Conservation (phyloP, 2,888 invertebrate genomes). For the Mesorhabditis sp. region DNA sequence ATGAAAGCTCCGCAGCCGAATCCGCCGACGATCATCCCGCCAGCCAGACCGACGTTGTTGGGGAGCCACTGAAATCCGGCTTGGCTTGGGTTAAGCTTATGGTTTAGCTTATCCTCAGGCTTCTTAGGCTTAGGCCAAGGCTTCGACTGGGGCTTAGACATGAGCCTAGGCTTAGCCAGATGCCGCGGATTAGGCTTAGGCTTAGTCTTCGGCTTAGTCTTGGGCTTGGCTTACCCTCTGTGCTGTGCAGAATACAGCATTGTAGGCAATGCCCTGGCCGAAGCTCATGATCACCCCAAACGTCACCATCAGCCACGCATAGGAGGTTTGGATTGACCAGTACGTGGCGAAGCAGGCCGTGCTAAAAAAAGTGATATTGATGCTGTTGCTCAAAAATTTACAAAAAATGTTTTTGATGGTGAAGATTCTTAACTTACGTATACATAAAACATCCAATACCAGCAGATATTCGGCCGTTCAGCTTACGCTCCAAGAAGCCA, state of each 20-base stretch:
- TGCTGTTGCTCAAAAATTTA: background rate
- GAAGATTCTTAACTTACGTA: constrained; percentile 32
- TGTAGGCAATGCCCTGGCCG: constrained; percentile 52
- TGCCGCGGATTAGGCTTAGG: too few species aligned
- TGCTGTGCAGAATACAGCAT: constrained; percentile 49
- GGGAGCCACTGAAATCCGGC: constrained; percentile 52
- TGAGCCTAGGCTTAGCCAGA: too few species aligned
- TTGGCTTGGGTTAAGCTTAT: background rate
- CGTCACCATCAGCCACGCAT: constrained; percentile 37
- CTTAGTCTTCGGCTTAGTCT: too few species aligned
- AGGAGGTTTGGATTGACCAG: constrained; percentile 47
- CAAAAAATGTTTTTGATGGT: constrained; percentile 7
- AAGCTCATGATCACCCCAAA: constrained; percentile 44
- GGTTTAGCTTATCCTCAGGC: too few species aligned
- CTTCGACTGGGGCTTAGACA: too few species aligned
- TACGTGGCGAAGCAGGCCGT: constrained; percentile 32
- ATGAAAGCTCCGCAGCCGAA: constrained; percentile 60
- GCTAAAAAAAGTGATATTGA: background rate
- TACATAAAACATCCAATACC: constrained; percentile 41
- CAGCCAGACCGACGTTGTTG: constrained; percentile 55
- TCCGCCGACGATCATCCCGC: constrained; percentile 60
- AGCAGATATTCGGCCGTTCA: constrained; percentile 47
- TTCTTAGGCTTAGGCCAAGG: too few species aligned
- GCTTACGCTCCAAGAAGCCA: constrained; percentile 40
- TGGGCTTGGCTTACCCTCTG: constrained; percentile 36